These are phyloP conservation scores for Callipepla californica DNA, from an alignment of 2,113 vertebrate species.

Conservation along the genomic window DNA sequence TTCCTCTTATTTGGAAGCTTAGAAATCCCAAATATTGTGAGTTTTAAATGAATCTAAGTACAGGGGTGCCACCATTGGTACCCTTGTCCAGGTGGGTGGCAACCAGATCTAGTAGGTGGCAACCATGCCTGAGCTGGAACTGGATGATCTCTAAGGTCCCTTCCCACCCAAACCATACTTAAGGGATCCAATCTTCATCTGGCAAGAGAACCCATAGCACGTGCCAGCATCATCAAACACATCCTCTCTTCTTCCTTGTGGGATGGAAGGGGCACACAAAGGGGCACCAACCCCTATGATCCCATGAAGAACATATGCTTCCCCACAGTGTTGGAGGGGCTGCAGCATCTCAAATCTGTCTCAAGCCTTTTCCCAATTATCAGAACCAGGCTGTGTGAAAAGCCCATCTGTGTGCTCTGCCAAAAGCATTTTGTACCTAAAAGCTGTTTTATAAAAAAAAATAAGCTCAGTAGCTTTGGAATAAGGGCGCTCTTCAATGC, in stretches of 20 bases:
- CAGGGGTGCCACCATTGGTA: neutral
- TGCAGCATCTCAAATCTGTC: neutral
- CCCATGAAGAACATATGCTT: neutral
- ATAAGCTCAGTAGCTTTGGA: neutral
- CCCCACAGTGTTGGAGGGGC: neutral
- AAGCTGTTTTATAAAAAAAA: neutral
- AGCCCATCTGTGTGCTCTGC: neutral
- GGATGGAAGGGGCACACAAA: neutral
- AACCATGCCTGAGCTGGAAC: neutral
- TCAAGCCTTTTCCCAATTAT: neutral
- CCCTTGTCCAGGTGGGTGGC: neutral
- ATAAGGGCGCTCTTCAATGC: neutral
- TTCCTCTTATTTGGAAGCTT: neutral
- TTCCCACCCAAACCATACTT: neutral
- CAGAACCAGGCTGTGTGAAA: constrained; percentile 1
- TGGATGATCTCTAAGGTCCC: neutral
- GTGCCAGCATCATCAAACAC: neutral
- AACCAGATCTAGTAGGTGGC: neutral
- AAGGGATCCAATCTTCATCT: neutral
- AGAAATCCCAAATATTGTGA: neutral
- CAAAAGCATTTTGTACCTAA: neutral
- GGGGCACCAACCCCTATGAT: neutral
- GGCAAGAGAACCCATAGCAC: neutral
- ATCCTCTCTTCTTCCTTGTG: neutral
- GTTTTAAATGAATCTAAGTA: neutral